phyloP scores from a whole-genome alignment of 37 sponge, comb jelly and placozoan species.

The Oopsacas minuta region DNA sequence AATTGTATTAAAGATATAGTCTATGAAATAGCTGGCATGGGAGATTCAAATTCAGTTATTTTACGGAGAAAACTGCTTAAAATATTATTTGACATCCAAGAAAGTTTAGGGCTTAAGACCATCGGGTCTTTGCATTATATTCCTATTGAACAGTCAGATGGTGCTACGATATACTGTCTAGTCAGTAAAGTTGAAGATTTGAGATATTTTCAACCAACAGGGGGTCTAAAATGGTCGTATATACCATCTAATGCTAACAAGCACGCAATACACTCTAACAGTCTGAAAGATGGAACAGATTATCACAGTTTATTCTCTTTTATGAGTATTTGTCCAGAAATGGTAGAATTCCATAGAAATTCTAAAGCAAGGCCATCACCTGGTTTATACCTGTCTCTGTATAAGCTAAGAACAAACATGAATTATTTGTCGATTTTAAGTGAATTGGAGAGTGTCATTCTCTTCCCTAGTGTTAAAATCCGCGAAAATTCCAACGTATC shows the following conservation, averaged over 20 bases:
- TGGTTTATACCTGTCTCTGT: not conserved
- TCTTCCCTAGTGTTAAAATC: conserved; percentile 8
- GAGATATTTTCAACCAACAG: not conserved
- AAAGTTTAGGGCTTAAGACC: not conserved
- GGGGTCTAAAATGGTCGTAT: not conserved
- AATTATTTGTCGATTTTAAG: not conserved
- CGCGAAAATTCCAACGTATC: conserved; percentile 2
- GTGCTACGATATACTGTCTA: not conserved
- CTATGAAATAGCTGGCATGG: not conserved
- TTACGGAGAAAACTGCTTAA: not conserved
- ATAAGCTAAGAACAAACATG: not conserved
- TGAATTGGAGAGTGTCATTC: not conserved
- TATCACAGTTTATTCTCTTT: conserved; percentile 6
- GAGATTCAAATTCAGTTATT: conserved; percentile 14
- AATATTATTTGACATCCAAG: not conserved
- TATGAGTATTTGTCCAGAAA: not conserved
- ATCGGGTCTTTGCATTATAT: not conserved
- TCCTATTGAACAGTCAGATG: not conserved
- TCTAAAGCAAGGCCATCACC: not conserved
- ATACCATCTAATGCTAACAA: not conserved
- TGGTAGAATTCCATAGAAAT: not conserved
- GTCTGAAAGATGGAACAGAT: not conserved
- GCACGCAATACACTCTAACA: not conserved
- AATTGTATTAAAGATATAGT: not conserved
- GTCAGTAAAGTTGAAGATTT: not conserved